phyloP scores from a whole-genome alignment of 2,888 invertebrate genomes.

The Stegana nigrithorax region DNA sequence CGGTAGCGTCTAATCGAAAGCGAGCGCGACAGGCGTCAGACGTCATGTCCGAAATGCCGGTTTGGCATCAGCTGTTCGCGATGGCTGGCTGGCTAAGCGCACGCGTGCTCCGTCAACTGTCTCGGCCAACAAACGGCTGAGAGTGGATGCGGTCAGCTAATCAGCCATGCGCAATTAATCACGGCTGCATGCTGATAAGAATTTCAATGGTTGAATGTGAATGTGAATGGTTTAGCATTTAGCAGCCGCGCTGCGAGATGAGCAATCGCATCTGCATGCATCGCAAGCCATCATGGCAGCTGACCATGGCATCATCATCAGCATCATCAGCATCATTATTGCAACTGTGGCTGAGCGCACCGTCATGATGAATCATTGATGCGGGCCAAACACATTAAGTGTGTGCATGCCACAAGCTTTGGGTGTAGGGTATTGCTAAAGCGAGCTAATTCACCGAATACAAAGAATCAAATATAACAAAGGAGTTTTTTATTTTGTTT shows the following conservation, averaged over 20 bases:
- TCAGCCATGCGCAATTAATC: not conserved
- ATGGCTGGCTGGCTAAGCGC: too few relatives aligned
- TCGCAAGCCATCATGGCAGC: too few relatives aligned
- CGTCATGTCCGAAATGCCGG: slow-evolving; percentile 21
- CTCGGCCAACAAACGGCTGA: slow-evolving; percentile 31
- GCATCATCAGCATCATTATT: slow-evolving; percentile 32
- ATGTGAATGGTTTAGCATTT: slow-evolving; percentile 31
- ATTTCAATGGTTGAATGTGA: not conserved
- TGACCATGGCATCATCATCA: too few relatives aligned
- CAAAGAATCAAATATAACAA: slow-evolving; percentile 42
- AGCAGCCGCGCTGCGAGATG: not conserved
- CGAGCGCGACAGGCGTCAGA: not conserved
- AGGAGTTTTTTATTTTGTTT: too few relatives aligned
- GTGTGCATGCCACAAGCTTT: slow-evolving; percentile 11
- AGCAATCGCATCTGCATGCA: not conserved
- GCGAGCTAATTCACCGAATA: too few relatives aligned
- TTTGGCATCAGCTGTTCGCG: slow-evolving; percentile 15
- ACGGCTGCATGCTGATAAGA: slow-evolving; percentile 22
- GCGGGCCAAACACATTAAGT: slow-evolving; percentile 35
- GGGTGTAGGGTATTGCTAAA: too few relatives aligned
- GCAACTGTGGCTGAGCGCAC: too few relatives aligned
- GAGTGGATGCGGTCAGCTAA: not conserved
- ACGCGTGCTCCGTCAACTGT: too few relatives aligned
- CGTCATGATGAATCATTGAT: not conserved
- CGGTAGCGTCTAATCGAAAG: not conserved